A percentile compares a stretch with the other conserved stretches of the same genome.
phyloP scores from a whole-genome alignment of 2,797 vertebrate species.

The Pseudocheirus occidentalis region DNA sequence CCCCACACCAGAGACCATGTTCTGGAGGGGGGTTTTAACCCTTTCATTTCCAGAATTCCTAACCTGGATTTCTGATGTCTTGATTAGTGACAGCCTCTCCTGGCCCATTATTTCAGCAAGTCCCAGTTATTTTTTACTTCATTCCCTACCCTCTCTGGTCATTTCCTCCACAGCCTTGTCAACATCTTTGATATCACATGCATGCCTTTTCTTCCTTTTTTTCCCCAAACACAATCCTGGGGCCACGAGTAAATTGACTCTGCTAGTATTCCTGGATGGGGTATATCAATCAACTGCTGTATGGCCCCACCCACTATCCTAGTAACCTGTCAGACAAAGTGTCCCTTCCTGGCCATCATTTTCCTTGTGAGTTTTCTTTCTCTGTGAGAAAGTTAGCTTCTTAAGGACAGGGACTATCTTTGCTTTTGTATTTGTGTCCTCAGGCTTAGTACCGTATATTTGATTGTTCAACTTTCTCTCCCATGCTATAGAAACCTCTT shows the following conservation, averaged over 20 bases:
- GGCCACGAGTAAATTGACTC: not conserved
- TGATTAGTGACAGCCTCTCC: not conserved
- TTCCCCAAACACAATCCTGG: not conserved
- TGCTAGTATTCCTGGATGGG: not conserved
- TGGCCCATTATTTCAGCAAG: not conserved
- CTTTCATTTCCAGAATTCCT: not conserved
- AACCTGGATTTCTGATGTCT: not conserved
- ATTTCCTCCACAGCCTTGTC: not conserved
- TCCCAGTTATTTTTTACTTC: not conserved
- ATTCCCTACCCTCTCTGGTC: not conserved
- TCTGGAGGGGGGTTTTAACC: not conserved
- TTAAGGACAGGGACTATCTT: not conserved
- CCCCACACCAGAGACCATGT: not conserved
- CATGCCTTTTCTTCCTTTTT: not conserved
- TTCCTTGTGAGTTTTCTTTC: not conserved
- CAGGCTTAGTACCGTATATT: not conserved
- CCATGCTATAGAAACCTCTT: not conserved
- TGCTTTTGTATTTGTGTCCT: not conserved
- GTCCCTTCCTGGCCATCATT: not conserved
- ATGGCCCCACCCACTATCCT: not conserved
- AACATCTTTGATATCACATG: not conserved
- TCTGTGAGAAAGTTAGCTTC: not conserved
- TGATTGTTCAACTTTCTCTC: not conserved
- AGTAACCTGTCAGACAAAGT: not conserved
- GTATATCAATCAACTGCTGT: not conserved